Evolutionary conservation across 53 echinoderm and acorn worm genomes (phyloP).

Genomic region (Paracentrotus lividus): DNA sequence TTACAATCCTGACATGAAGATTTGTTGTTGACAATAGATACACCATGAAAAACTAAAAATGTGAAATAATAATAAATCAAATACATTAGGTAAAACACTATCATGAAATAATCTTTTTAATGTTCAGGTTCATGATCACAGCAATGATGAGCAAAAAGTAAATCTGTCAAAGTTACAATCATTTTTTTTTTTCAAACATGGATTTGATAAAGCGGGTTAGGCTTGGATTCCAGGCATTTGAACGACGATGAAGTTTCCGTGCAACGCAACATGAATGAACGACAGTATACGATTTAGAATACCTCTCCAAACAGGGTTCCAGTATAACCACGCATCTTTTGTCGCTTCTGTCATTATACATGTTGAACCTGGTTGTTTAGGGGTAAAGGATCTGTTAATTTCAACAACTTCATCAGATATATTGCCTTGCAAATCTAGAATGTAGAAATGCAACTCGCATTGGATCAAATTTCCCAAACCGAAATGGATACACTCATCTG

Average conservation of each 20-base stretch:
- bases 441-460: neutral
- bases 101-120: neutral
- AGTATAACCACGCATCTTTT: slow-evolving; percentile 88
- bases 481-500: too few species aligned
- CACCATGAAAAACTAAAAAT: neutral
- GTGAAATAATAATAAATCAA: slow-evolving; percentile 11
- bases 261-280: slow-evolving; percentile 57
- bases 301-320: slow-evolving; percentile 98
- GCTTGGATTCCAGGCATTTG: slow-evolving; percentile 63
- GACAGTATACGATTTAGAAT: slow-evolving; percentile 54
- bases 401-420: neutral
- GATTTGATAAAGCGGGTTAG: slow-evolving; percentile 55
- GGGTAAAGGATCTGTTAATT: slow-evolving; percentile 57
- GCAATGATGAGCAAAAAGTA: neutral
- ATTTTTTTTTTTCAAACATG: neutral
- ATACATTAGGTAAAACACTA: neutral
- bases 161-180: neutral
- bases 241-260: slow-evolving; percentile 46
- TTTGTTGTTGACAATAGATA: slow-evolving; percentile 14
- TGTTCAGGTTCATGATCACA: neutral
- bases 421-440: neutral
- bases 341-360: slow-evolving; percentile 67
- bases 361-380: slow-evolving; percentile 58
- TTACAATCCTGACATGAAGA: slow-evolving; percentile 10
- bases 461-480: neutral